Percentiles rank a stretch among this genome's conserved stretches.
Evolutionary conservation across 92 coral and sea anemone species (phyloP).

Genomic region (Heliopora coerulea): DNA sequence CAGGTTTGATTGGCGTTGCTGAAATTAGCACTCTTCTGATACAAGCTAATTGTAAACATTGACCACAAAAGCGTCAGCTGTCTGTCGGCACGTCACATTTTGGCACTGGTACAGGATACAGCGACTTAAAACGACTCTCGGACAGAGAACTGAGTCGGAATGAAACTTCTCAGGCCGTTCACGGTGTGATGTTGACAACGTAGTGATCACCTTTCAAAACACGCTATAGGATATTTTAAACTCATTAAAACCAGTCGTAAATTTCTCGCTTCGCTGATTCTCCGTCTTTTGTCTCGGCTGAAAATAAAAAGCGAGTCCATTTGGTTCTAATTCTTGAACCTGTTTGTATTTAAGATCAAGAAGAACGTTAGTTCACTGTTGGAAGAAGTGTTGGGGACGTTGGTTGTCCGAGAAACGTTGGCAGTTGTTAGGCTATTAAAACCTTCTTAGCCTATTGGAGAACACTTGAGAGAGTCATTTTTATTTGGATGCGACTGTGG

Average conservation of each 20-base stretch:
- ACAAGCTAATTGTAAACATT: slow-evolving; percentile 14
- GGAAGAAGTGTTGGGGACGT: neutral
- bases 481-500: neutral
- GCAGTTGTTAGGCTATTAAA: no score
- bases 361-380: neutral
- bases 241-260: slow-evolving; percentile 10
- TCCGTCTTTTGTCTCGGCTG: slow-evolving; percentile 1
- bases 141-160: no score
- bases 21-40: slow-evolving; percentile 13
- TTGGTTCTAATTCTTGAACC: neutral
- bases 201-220: slow-evolving; percentile 6
- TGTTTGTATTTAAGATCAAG: slow-evolving; percentile 10
- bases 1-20: slow-evolving; percentile 26
- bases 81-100: slow-evolving; percentile 4
- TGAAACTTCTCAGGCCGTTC: no score
- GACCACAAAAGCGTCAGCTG: slow-evolving; percentile 18
- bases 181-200: slow-evolving; percentile 9
- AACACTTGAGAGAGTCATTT: neutral
- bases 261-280: slow-evolving; percentile 31
- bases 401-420: neutral
- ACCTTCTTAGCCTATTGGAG: no score
- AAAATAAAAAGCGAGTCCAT: neutral
- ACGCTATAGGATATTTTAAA: slow-evolving; percentile 21
- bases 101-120: neutral
- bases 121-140: no score